phyloP scores from a whole-genome alignment of 2,888 invertebrate species.

The Stictocephala bisonia region DNA sequence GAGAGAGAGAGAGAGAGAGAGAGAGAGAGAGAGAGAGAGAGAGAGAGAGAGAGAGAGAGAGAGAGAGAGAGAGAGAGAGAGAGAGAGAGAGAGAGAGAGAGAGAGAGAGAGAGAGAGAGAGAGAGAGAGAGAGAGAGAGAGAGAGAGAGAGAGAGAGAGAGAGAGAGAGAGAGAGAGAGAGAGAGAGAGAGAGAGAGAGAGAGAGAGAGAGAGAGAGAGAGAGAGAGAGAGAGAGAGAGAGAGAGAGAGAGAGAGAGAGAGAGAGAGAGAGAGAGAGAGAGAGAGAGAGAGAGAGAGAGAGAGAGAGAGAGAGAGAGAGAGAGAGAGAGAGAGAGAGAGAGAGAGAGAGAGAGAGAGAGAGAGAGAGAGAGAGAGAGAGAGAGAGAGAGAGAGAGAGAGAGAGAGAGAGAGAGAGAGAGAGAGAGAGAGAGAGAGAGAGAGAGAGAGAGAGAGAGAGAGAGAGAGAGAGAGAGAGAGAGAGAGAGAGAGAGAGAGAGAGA shows the following conservation, averaged over 20 bases:
- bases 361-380: neutral
- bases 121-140: no score
- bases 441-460: neutral
- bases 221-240: neutral
- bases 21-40: no score
- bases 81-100: no score
- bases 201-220: neutral
- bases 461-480: neutral
- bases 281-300: neutral
- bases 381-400: neutral
- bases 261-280: neutral
- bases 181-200: neutral
- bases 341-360: neutral
- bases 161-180: neutral
- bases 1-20: no score
- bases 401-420: neutral
- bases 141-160: constrained; percentile 16
- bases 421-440: neutral
- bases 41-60: no score
- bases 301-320: neutral
- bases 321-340: neutral
- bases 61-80: no score
- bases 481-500: neutral
- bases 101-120: no score
- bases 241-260: neutral